Evolutionary conservation across 2,888 invertebrate species (phyloP), one percentile per base, ranked within the genome.

Genomic region (Xestobium rufovillosum): DNA sequence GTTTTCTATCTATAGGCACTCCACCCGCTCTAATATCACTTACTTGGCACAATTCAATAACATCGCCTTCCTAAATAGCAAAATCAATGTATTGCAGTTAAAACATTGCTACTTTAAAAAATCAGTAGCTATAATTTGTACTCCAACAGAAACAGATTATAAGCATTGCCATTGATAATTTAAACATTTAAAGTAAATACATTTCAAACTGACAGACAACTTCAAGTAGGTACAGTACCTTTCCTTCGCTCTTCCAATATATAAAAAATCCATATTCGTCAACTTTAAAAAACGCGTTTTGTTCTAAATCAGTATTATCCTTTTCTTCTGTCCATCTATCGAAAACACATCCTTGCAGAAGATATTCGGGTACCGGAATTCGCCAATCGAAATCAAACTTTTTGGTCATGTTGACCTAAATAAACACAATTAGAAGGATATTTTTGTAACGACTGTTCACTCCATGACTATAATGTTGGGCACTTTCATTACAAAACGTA

Each of bases 381-480:
- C 87, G 90, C 97, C 97, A 98, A 74, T 91, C 87, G 74, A 98
- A 98, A 66, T 97, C 96, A 71, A 92, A 96, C 68, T 86, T 88
- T 71, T 98, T 98, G 61, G 97, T 97, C 94, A 95, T 95, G 13
- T 6, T 19, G 6, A n/a, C 23, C 23, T 19, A 8, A n/a, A n/a
- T n/a, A n/a, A n/a, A n/a, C n/a, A n/a, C n/a, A n/a, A n/a, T n/a
- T n/a, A n/a, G n/a, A n/a, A n/a, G n/a, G n/a, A n/a, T n/a, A n/a
- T n/a, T n/a, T n/a, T n/a, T n/a, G n/a, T n/a, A n/a, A n/a, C n/a
- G n/a, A n/a, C n/a, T n/a, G n/a, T n/a, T n/a, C n/a, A n/a, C n/a
- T n/a, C n/a, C n/a, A n/a, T n/a, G n/a, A n/a, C n/a, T n/a, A n/a
- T n/a, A n/a, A n/a, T n/a, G n/a, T n/a, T n/a, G n/a, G n/a, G n/a